Evolutionary conservation across 1,140 invertebrate species (phyloP).

Genomic region (Gerris buenoi): DNA sequence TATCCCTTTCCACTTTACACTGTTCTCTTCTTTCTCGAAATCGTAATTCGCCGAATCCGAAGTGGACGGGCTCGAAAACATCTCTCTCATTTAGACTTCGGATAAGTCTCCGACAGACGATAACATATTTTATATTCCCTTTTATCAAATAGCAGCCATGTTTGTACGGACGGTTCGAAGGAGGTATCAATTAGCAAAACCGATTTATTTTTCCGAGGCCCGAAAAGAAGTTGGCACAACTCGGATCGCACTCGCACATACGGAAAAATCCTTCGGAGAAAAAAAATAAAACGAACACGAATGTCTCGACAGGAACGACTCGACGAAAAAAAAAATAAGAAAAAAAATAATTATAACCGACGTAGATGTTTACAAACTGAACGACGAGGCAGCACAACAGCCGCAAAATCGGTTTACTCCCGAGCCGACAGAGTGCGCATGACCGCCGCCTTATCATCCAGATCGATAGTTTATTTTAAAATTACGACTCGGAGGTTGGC

Average conservation of each 20-base stretch:
- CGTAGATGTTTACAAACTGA: neutral
- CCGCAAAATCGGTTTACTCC: neutral
- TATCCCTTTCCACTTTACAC: conserved; percentile 74
- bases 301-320: neutral
- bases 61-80: conserved; percentile 39
- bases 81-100: conserved; percentile 24
- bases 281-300: neutral
- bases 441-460: neutral
- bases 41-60: conserved; percentile 62
- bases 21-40: conserved; percentile 74
- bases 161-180: conserved; percentile 6
- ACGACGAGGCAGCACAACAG: neutral
- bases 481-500: neutral
- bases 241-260: neutral
- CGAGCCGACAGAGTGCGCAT: neutral
- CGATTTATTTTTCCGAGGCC: neutral
- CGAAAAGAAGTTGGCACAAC: neutral
- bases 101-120: neutral
- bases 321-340: neutral
- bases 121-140: neutral
- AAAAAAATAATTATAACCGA: neutral
- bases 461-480: neutral
- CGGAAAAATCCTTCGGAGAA: neutral
- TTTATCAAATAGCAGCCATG: conserved; percentile 12
- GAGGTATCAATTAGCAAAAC: neutral